A percentile compares a stretch with the other conserved stretches of the same genome.
phyloP scores from a whole-genome alignment of 2,113 vertebrate genomes.

The Sus scrofa region T2T-Sscrofa CM000829.6:36828501-36829000 shows the following conservation, averaged over 20 bases:
- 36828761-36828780: background rate
- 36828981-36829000: background rate
- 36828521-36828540: background rate
- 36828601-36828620: background rate
- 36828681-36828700: background rate
- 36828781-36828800: background rate
- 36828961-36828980: background rate
- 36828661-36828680: background rate
- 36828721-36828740: background rate
- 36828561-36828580: conserved; percentile 56
- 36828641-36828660: background rate
- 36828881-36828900: background rate
- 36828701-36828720: background rate
- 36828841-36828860: background rate
- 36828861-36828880: background rate
- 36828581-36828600: background rate
- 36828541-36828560: background rate
- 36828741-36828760: conserved; percentile 15
- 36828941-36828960: background rate
- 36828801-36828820: background rate
- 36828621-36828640: conserved; percentile 12
- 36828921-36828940: background rate
- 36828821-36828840: background rate
- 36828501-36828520: conserved; percentile 14
- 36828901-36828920: background rate